Conservation (phyloP, 1,140 invertebrate species). For the Zaprionus capensis region DNA sequence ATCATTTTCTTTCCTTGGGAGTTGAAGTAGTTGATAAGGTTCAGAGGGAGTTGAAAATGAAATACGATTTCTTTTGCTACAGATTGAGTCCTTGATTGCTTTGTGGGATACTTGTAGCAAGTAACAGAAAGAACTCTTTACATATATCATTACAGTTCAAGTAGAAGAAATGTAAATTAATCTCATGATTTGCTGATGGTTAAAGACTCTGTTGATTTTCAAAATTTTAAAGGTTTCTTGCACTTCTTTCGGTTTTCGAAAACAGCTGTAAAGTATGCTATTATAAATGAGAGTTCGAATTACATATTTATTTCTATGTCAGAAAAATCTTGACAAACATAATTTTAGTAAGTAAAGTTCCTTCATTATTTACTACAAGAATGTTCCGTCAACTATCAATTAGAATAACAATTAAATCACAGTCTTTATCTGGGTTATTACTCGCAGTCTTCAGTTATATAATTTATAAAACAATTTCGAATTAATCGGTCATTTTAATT, state of each 20-base stretch:
- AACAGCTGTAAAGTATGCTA: conserved; percentile 17
- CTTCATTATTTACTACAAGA: neutral
- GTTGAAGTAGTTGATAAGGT: neutral
- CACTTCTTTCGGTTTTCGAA: conserved; percentile 6
- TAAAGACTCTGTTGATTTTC: neutral
- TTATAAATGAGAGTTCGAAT: neutral
- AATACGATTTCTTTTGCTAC: conserved; percentile 9
- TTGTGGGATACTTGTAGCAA: neutral
- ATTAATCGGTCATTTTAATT: conserved; percentile 31
- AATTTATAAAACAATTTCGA: conserved; percentile 29
- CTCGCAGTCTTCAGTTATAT: conserved; percentile 12
- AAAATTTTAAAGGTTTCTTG: neutral
- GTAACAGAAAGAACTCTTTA: neutral
- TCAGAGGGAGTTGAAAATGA: neutral
- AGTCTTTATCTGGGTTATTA: conserved; percentile 31
- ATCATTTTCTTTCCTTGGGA: neutral
- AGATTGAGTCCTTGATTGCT: neutral
- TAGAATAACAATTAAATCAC: neutral
- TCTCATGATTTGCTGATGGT: no score
- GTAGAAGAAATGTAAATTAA: neutral
- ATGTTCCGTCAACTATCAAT: neutral
- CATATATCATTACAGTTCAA: neutral
- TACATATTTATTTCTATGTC: neutral
- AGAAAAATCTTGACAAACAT: neutral
- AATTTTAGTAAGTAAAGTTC: neutral